phyloP scores from a whole-genome alignment of 2,113 vertebrate species.

The Rhynchomys soricoides region DNA sequence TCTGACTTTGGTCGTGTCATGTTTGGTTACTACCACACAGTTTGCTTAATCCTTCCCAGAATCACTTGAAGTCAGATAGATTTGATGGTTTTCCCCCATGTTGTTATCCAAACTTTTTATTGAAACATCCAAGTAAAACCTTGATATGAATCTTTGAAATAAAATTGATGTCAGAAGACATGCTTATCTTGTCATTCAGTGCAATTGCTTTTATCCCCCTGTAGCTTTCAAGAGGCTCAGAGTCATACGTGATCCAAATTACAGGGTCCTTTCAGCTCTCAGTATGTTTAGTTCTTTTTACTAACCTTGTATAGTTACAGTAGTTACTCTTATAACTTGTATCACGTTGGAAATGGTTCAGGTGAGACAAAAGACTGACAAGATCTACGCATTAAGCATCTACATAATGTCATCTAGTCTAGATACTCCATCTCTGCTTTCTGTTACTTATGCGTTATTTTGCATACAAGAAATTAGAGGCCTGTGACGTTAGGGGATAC shows the following conservation, averaged over 20 bases:
- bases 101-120: background rate
- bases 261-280: background rate
- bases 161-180: slow-evolving; percentile 1
- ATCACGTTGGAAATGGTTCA: background rate
- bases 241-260: background rate
- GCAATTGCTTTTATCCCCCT: background rate
- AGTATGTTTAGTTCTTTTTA: slow-evolving; percentile 2
- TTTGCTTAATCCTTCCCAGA: slow-evolving; percentile 6
- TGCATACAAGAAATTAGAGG: background rate
- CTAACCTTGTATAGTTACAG: background rate
- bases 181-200: background rate
- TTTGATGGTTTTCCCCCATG: background rate
- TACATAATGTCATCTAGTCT: background rate
- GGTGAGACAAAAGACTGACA: background rate
- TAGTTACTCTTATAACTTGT: slow-evolving; percentile 8
- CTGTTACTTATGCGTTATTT: slow-evolving; percentile 15
- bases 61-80: slow-evolving; percentile 21
- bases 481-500: background rate
- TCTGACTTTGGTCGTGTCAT: background rate
- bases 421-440: background rate
- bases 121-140: slow-evolving; percentile 37
- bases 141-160: background rate
- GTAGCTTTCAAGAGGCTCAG: slow-evolving; percentile 23
- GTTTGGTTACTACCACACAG: background rate
- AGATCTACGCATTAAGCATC: background rate